Evolutionary conservation across 1,140 invertebrate species (phyloP), one percentile per base, ranked within the genome.

Genomic region (Acromyrmex charruanus): DNA sequence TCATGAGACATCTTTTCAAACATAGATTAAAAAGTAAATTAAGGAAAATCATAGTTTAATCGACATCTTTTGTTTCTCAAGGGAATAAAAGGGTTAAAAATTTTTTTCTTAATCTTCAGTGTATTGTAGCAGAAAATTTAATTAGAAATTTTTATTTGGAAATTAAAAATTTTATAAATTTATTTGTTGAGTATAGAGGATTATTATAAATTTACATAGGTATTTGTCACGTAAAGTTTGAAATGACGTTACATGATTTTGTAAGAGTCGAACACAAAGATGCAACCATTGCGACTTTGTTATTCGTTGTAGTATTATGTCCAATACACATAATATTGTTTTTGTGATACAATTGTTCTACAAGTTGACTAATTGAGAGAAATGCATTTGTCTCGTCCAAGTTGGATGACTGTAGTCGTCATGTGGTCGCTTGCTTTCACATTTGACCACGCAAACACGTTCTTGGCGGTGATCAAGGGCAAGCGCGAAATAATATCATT

Each of bases 401-500:
- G 44, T 75, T 72, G 25, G 12, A 49, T 12, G 77, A 74, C 35
- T 59, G 0, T 44, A 74, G 69, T 84, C 58, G 58, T 84, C 69
- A 82, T 58, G 39, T 55, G n/a, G 53, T 35, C 55, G 68, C 39
- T 69, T 75, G 58, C 80, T 75, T 84, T 84, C 25, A 74, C 39
- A 25, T 61, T 72, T 18, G 80, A 61, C 39, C 68, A 82, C 14
- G 49, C 63, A 69, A 63, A 61, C 49, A 25, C 69, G 55, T 75
- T 55, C 69, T 84, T 75, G 69, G 28, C 31, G 55, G 9, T 44
- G 35, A 63, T 59, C 39, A 82, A 49, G 44, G 7, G 18, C 16
- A 72, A 72, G 66, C 66, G 79, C 16, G 25, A 74, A 74, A 59
- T 81, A 44, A 61, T 74, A 84, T 75, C 80, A 84, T 58, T 71